phyloP scores from a whole-genome alignment of 2,888 invertebrate genomes.

The Calliphora vomitoria region DNA sequence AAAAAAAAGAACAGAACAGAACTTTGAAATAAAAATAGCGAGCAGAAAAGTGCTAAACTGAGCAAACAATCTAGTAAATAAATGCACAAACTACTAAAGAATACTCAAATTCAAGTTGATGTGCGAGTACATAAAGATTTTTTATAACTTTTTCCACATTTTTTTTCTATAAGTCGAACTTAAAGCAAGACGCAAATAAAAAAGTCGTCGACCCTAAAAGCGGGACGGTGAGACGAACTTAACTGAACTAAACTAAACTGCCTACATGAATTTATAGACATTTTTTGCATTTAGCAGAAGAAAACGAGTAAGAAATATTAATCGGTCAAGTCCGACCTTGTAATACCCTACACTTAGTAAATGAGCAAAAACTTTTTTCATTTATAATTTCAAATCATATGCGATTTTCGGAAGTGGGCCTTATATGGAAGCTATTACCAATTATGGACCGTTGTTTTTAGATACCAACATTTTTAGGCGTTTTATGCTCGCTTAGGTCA shows the following conservation, averaged over 20 bases:
- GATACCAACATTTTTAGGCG: too few relatives aligned
- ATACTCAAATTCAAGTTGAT: slow-evolving; percentile 33
- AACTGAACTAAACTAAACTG: slow-evolving; percentile 15
- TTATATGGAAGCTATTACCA: too few relatives aligned
- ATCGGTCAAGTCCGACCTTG: too few relatives aligned
- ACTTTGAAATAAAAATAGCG: background rate
- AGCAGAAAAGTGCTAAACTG: slow-evolving; percentile 21
- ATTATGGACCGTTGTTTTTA: too few relatives aligned
- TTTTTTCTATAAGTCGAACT: slow-evolving; percentile 47
- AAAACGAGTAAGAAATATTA: background rate
- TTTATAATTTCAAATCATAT: too few relatives aligned
- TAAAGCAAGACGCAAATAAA: slow-evolving; percentile 70
- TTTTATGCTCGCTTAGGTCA: too few relatives aligned
- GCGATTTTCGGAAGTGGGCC: too few relatives aligned
- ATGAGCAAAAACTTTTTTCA: too few relatives aligned
- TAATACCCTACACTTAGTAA: too few relatives aligned
- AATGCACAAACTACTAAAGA: slow-evolving; percentile 38
- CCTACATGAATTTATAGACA: slow-evolving; percentile 47
- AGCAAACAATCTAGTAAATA: slow-evolving; percentile 48
- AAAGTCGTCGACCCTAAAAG: slow-evolving; percentile 69
- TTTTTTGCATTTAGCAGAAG: slow-evolving; percentile 25
- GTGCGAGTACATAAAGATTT: slow-evolving; percentile 45
- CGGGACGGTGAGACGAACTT: slow-evolving; percentile 16
- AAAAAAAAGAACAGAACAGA: background rate
- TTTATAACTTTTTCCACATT: background rate